Evolutionary conservation across 2,888 invertebrate genomes (phyloP).

Genomic region (Sesia apiformis): DNA sequence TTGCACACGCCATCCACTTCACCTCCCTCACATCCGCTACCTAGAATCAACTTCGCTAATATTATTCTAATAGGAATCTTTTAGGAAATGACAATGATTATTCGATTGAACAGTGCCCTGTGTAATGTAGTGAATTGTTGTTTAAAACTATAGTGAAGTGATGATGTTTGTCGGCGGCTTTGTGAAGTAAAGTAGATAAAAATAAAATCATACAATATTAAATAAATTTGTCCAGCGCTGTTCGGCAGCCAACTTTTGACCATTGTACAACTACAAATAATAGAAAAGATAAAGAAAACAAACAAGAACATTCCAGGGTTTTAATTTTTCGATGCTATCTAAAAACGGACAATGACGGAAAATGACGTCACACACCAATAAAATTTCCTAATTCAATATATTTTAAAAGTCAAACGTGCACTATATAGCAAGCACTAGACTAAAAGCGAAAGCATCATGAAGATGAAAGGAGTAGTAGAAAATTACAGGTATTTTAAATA

Average conservation of each 20-base stretch:
- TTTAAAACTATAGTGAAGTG: constrained; percentile 15
- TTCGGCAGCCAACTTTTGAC: background rate
- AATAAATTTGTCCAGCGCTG: background rate
- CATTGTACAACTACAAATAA: background rate
- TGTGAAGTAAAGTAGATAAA: constrained; percentile 8
- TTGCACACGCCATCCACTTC: constrained; percentile 99
- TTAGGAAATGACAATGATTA: background rate
- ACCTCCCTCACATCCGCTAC: constrained; percentile 94
- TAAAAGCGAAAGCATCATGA: constrained; percentile 49
- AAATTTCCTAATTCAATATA: background rate
- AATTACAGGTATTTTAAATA: background rate
- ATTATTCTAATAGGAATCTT: background rate
- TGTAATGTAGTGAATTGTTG: constrained; percentile 7
- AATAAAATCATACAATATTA: background rate
- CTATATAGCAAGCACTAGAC: constrained; percentile 14
- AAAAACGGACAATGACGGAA: background rate
- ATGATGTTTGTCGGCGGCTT: constrained; percentile 15
- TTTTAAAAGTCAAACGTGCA: background rate
- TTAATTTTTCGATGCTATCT: background rate
- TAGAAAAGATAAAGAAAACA: too few species aligned
- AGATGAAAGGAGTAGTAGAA: constrained; percentile 23
- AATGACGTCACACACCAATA: background rate
- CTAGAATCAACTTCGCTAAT: constrained; percentile 21
- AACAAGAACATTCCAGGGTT: too few species aligned
- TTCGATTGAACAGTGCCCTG: constrained; percentile 7